Conservation (phyloP, 2,797 vertebrate species). For the Uromys caudimaculatus region DNA sequence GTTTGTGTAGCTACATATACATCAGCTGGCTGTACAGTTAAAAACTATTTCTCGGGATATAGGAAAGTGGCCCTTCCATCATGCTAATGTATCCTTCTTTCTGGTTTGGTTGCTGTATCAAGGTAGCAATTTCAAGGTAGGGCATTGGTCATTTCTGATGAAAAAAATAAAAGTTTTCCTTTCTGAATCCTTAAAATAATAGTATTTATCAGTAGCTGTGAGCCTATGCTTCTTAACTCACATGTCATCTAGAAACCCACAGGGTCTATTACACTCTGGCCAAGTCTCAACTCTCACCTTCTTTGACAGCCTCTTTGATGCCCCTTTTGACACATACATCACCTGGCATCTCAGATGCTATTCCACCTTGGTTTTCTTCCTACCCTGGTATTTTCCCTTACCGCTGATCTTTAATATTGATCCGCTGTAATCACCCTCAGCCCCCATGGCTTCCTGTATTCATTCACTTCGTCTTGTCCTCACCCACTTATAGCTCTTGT, state of each 20-base stretch:
- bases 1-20: background rate
- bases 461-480: background rate
- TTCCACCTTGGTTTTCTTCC: background rate
- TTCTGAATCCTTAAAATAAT: conserved; percentile 69
- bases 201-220: conserved; percentile 48
- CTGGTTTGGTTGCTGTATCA: conserved; percentile 43
- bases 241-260: background rate
- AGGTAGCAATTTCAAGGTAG: conserved; percentile 73
- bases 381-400: background rate
- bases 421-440: background rate
- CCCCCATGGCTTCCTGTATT: background rate
- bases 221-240: background rate
- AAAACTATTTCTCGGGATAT: conserved; percentile 58
- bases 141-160: conserved; percentile 80
- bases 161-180: conserved; percentile 75
- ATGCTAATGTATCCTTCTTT: conserved; percentile 67
- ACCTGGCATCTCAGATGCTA: background rate
- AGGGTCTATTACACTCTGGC: too few relatives aligned
- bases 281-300: background rate
- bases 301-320: background rate
- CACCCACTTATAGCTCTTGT: background rate
- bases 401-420: background rate
- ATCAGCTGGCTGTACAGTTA: conserved; percentile 63
- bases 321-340: background rate
- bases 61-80: conserved; percentile 76